Base-by-base conservation (phyloP, 2,888 invertebrate species). In the Belgica antarctica region DNA sequence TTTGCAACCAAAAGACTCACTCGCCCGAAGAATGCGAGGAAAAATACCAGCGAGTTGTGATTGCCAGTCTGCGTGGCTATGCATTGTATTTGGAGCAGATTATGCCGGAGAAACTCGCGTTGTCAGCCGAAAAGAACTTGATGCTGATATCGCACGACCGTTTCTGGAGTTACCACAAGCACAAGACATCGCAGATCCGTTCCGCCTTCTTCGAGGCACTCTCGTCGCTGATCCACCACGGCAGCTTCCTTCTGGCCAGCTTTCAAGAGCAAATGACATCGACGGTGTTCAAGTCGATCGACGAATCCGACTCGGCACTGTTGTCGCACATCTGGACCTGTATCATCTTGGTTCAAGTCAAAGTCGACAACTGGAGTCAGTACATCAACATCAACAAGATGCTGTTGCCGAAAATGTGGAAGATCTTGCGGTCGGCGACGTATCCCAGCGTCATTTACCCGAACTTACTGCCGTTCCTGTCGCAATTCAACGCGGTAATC, bases 301-400 rank as follows among this genome's bases (percentile, higher is more conserved):
- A 89, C 76, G 89, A 89, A 75, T 82, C 81, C 19, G 90, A 92
- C 76, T 85, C 88, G 1, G 77, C 82, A 22, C 84, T 89, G 25
- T 81, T 88, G 63, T 82, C 86, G 0, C 81, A 84, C 72, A 84
- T 90, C 24, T 94, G 94, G 94, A 88, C 89, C 74, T 86, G 88
- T 70, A 82, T 87, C 72, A 80, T 94, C 57, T 79, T 86, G 36
- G 77, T 86, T 62, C 82, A 88, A 73, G 81, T 82, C 57, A 82
- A 81, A 71, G 82, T 86, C 73, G 79, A 84, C 0, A 77, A 80
- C 71, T 81, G 81, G 80, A 73, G 76, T 66, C 72, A 73, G 46
- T 83, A 85, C 74, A 81, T 92, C 2, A 90, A 88, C 75, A 83
- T 89, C 62, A 87, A 88, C 72, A 92, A 92, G 76, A 81, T 87